phyloP scores from a whole-genome alignment of 2,888 invertebrate genomes.

The Drosophila melanocephala region DNA sequence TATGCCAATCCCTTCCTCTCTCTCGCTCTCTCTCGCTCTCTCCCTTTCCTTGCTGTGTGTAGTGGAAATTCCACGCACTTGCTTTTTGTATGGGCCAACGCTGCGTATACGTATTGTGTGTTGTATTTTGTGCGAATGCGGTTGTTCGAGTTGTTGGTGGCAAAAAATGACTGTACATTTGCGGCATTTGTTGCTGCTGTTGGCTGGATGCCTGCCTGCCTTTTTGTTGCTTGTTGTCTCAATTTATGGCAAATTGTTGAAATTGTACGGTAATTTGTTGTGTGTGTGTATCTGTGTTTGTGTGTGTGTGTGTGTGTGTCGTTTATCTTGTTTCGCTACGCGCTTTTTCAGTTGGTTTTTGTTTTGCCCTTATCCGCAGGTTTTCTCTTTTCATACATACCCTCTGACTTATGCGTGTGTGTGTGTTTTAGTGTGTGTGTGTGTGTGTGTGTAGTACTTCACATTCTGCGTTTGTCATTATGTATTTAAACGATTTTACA shows the following conservation, averaged over 20 bases:
- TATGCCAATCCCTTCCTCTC: constrained; percentile 17
- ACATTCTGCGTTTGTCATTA: constrained; percentile 59
- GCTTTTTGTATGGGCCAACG: constrained; percentile 44
- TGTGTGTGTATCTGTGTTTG: constrained; percentile 18
- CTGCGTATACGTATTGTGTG: constrained; percentile 60
- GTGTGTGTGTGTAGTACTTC: constrained; percentile 13
- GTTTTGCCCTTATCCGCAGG: constrained; percentile 51
- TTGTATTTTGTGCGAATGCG: constrained; percentile 35
- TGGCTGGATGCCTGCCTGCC: constrained; percentile 46
- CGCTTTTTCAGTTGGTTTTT: constrained; percentile 61
- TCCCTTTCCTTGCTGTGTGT: constrained; percentile 17
- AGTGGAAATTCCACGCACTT: constrained; percentile 72
- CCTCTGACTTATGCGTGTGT: not conserved
- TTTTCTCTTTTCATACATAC: constrained; percentile 33
- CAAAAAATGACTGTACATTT: constrained; percentile 79
- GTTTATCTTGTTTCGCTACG: constrained; percentile 59
- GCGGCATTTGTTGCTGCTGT: constrained; percentile 63
- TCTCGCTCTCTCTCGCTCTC: not conserved
- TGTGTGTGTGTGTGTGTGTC: constrained; percentile 29
- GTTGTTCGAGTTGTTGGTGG: constrained; percentile 59
- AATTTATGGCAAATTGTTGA: constrained; percentile 81
- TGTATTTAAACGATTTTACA: constrained; percentile 64
- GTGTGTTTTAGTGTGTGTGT: constrained; percentile 5
- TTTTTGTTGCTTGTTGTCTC: constrained; percentile 80
- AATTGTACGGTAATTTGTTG: constrained; percentile 74